Base-by-base conservation (phyloP, 64 coral and sea anemone species). In the Hydrozoanthus tunicans region DNA sequence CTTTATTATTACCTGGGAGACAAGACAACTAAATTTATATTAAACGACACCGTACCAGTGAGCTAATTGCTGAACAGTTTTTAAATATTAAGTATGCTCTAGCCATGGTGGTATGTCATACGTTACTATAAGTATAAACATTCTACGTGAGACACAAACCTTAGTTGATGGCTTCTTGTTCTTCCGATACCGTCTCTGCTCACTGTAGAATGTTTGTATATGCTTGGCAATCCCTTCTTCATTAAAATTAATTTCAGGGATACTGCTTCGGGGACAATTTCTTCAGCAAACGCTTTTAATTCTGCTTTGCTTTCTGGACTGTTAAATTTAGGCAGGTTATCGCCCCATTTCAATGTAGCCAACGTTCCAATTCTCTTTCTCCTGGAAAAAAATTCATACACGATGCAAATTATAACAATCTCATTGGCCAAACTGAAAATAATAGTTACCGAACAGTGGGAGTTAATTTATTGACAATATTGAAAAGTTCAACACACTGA, bases 221-320 rank as follows among this genome's bases (percentile, higher is more conserved):
- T 79, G 77, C 17, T 9, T 79, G 54, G 77, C 77, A 79, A 79
- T 79, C 56, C 56, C 77, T 56, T 73, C 55, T 59, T 79, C 77
- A 79, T 79, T 79, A 79, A 79, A 79, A 54, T 51, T 79, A 23
- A 79, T 79, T 79, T 79, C 54, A 53, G 77, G 77, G 57, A 79
- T 79, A n/a, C 77, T 59, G 57, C 77, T 59, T 79, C 56, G 58
- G 13, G 54, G 24, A 56, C 77, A 56, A 79, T 79, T 79, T 79
- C 77, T 79, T 79, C 56, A 12, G 55, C 77, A 79, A 79, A 79
- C 20, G 54, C 57, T 79, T 79, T 79, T 59, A 79, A 59, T 24
- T 79, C 56, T 79, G 77, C 77, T 60, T 79, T 79, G 15, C 57
- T 79, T 79, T 24, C 54, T 56, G 77, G 77, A 58, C 14, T 79